Percentiles rank a stretch among this genome's conserved stretches.
Evolutionary conservation across 64 coral and sea anemone genomes (phyloP).

Genomic region (Stylophora pistillata): DNA sequence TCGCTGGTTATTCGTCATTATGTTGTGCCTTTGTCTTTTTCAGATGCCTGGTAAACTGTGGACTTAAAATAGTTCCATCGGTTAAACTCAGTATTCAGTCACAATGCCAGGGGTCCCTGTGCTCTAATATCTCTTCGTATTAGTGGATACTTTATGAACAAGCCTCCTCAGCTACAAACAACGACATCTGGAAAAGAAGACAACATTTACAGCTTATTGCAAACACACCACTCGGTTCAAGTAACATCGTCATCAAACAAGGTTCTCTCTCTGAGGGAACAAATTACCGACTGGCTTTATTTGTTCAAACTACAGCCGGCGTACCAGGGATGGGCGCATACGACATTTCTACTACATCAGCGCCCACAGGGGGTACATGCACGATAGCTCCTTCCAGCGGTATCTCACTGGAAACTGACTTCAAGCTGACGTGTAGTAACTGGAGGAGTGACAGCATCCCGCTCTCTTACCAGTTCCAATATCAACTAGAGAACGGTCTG

Average conservation of each 20-base stretch:
- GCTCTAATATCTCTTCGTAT: background rate
- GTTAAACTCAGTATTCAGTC: slow-evolving; percentile 11
- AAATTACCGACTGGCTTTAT: background rate
- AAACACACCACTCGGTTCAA: background rate
- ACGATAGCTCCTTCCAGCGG: background rate
- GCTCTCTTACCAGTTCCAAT: background rate
- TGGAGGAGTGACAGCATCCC: background rate
- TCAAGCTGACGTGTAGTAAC: background rate
- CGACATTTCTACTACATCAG: background rate
- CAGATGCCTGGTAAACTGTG: slow-evolving; percentile 24
- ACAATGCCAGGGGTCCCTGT: background rate
- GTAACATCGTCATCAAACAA: background rate
- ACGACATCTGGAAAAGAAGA: background rate
- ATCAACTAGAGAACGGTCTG: slow-evolving; percentile 9
- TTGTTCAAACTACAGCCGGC: background rate
- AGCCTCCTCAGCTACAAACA: background rate
- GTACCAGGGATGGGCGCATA: background rate
- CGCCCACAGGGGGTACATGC: background rate
- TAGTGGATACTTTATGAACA: background rate
- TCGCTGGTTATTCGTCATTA: too few species aligned
- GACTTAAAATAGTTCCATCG: background rate
- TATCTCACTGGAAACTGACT: background rate
- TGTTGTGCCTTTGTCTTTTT: background rate
- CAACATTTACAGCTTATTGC: background rate
- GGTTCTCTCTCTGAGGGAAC: background rate